Base-by-base conservation (phyloP, 1,140 invertebrate species). In the Bombus confusus region DNA sequence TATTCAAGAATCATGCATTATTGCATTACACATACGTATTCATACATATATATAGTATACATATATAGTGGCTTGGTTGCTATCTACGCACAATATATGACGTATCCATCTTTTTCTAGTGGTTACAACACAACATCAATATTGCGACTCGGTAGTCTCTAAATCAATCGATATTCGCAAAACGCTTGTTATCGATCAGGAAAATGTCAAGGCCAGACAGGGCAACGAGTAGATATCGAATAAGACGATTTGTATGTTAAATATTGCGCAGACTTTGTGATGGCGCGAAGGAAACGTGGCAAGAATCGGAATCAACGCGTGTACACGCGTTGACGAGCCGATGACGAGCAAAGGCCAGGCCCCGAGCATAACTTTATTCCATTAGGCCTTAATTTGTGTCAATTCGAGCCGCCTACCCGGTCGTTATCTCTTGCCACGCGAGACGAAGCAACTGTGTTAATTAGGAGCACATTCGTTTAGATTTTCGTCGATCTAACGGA, bases 341-440 rank as follows among this genome's bases (percentile, higher is more conserved):
- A 41, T 34, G 75, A 83, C 66, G 71, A 39, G 84, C 84, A 85
- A 71, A 82, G 88, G 73, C 73, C 85, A 80, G 59, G 66, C 31
- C 78, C 79, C 75, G 82, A 74, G 85, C 77, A 82, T 87, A 89
- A 90, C 87, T 92, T 91, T 86, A 88, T 92, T 92, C 75, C 83
- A 88, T 89, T 91, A 91, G 68, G 43, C 80, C 83, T 90, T 92
- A 93, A 93, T 92, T 93, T 86, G 82, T 86, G 87, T 71, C 88
- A 93, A 93, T 92, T 92, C 83, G 80, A 80, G 43, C 78, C 91
- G 90, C 91, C 92, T 79, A 91, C 91, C 71, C 83, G 64, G 64
- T 62, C 71, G 79, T 90, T 81, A 73, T 82, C 86, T 89, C 78
- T 79, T 80, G 79, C 80, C 80, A 84, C 77, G 80, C 76, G 72